Evolutionary conservation across 2,113 vertebrate genomes (phyloP).

Genomic region (Tupaia chinensis): DNA sequence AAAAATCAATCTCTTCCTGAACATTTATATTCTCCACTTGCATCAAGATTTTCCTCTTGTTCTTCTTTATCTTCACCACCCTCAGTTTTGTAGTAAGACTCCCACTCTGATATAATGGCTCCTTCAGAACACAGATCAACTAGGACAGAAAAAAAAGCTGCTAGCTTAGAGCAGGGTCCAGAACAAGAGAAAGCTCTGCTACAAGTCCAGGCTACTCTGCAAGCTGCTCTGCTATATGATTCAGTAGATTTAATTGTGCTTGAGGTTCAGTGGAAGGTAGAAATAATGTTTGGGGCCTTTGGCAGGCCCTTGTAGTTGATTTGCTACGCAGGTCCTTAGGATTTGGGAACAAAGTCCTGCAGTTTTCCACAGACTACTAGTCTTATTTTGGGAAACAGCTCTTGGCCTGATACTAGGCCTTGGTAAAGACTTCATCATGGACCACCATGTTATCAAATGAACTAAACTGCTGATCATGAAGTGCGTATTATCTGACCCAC

Average conservation of each 20-base stretch:
- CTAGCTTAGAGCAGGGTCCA: background rate
- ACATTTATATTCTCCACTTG: too few relatives aligned
- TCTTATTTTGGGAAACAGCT: background rate
- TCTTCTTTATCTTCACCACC: too few relatives aligned
- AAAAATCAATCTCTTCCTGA: too few relatives aligned
- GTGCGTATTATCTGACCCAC: background rate
- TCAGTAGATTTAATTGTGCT: background rate
- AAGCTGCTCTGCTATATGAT: background rate
- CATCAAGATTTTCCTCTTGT: too few relatives aligned
- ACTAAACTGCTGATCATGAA: background rate
- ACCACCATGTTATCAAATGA: background rate
- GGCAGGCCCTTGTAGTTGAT: background rate
- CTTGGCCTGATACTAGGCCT: background rate
- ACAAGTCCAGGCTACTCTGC: background rate
- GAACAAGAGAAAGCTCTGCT: background rate
- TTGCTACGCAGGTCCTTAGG: background rate
- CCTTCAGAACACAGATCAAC: too few relatives aligned
- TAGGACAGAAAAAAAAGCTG: too few relatives aligned
- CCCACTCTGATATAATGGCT: too few relatives aligned
- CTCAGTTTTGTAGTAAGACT: too few relatives aligned
- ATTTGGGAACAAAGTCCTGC: background rate
- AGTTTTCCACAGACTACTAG: background rate
- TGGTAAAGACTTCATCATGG: background rate
- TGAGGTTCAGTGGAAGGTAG: background rate
- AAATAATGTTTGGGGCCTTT: background rate